Percentiles rank a stretch among this genome's conserved stretches.
These are phyloP conservation scores for Cephalotes varians DNA, from an alignment of 2,888 invertebrate species.

Conservation along the genomic window DNA sequence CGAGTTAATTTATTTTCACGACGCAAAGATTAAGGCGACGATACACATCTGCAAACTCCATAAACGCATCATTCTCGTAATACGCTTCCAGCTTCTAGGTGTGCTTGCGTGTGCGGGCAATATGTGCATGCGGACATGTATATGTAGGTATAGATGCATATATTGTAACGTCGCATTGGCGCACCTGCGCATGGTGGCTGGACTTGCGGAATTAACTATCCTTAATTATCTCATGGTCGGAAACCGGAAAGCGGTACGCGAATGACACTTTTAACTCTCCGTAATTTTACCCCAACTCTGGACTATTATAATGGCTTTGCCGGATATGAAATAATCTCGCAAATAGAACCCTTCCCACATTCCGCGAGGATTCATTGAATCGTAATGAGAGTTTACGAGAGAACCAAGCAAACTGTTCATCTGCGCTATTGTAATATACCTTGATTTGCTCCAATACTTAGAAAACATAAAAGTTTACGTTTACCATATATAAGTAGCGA, in stretches of 20 bases:
- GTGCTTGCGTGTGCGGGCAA: not conserved
- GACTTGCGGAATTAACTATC: conserved; percentile 50
- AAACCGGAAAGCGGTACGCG: conserved; percentile 53
- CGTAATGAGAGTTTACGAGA: conserved; percentile 32
- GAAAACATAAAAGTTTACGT: not conserved
- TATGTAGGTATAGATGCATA: not conserved
- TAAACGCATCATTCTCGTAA: conserved; percentile 33
- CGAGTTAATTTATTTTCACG: conserved; percentile 7
- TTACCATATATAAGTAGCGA: not conserved
- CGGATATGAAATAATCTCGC: conserved; percentile 51
- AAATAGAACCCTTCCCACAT: conserved; percentile 38
- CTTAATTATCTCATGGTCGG: conserved; percentile 51
- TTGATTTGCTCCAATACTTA: not conserved
- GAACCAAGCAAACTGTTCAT: not conserved
- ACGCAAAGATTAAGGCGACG: conserved; percentile 24
- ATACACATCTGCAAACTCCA: conserved; percentile 17
- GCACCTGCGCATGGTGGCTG: conserved; percentile 41
- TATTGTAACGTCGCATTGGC: conserved; percentile 20
- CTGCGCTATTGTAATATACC: not conserved
- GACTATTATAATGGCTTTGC: conserved; percentile 37
- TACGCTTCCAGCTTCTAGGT: not conserved
- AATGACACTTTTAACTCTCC: conserved; percentile 56
- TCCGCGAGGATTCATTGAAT: conserved; percentile 45
- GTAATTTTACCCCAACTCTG: conserved; percentile 37
- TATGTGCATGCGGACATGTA: not conserved